A percentile compares a stretch with the other conserved stretches of the same genome.
Conservation (phyloP, 2,113 vertebrate genomes). For the Calidris pugnax region DNA sequence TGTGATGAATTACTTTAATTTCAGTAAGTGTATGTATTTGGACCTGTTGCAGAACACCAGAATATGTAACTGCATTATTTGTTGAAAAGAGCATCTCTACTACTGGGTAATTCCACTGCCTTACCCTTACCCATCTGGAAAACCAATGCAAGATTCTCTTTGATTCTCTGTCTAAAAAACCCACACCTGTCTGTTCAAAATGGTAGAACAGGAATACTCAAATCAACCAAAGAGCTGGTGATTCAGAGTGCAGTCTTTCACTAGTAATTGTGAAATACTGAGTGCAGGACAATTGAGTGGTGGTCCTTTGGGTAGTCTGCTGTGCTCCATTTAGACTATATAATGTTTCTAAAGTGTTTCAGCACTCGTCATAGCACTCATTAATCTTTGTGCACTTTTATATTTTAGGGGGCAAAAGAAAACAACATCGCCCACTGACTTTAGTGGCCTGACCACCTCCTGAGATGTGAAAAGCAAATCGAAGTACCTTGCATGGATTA, state of each 20-base stretch:
- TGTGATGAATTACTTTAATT: slow-evolving; percentile 86
- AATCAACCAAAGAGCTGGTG: neutral
- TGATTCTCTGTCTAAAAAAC: neutral
- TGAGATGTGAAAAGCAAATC: neutral
- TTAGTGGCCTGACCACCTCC: neutral
- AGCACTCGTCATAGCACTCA: neutral
- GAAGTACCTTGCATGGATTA: neutral
- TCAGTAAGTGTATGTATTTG: slow-evolving; percentile 78
- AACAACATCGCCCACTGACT: neutral
- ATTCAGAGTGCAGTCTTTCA: neutral
- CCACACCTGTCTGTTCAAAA: neutral
- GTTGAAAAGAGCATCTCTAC: neutral
- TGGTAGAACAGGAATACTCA: neutral
- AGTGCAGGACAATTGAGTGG: neutral
- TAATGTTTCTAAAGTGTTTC: neutral
- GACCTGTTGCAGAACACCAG: slow-evolving; percentile 26
- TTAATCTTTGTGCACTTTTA: neutral
- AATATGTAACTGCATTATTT: slow-evolving; percentile 4
- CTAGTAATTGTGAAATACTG: neutral
- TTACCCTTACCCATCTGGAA: neutral
- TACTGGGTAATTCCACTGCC: neutral
- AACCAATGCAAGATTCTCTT: neutral
- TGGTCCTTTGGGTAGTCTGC: neutral
- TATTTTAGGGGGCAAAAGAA: neutral
- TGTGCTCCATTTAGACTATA: neutral